phyloP scores from a whole-genome alignment of 2,797 vertebrate species.

The Acipenser oxyrinchus region DNA sequence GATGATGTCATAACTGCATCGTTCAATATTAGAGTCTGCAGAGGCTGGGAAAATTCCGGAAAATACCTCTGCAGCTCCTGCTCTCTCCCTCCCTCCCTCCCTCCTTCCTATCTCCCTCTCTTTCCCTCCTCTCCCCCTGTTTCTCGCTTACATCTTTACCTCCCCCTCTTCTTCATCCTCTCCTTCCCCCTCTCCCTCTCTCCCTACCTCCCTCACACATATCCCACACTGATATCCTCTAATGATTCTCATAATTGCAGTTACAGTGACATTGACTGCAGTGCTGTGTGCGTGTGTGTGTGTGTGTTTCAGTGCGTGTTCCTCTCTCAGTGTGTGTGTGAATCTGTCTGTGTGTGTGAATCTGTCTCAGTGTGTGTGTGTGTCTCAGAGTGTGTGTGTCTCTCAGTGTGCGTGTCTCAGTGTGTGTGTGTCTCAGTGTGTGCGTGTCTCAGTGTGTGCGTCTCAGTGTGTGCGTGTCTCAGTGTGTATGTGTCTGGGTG shows the following conservation, averaged over 20 bases:
- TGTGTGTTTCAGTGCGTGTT: constrained; percentile 18
- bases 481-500: constrained; percentile 5
- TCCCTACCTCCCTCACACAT: not conserved
- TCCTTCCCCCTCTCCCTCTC: constrained; percentile 16
- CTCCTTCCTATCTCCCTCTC: not conserved
- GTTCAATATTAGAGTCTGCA: too few relatives aligned
- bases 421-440: constrained; percentile 43
- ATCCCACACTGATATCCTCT: too few relatives aligned
- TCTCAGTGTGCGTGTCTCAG: constrained; percentile 35
- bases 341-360: constrained; percentile 20
- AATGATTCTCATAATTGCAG: too few relatives aligned
- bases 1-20: too few relatives aligned
- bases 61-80: not conserved
- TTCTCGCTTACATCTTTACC: constrained; percentile 6
- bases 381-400: not conserved
- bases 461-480: not conserved
- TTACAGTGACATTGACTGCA: not conserved
- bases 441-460: constrained; percentile 13
- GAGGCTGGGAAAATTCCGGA: too few relatives aligned
- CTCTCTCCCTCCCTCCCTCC: too few relatives aligned
- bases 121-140: not conserved
- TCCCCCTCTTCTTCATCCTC: constrained; percentile 3
- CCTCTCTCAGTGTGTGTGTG: constrained; percentile 53
- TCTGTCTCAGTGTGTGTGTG: constrained; percentile 8
- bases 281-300: constrained; percentile 5